Conservation (phyloP, 2,113 vertebrate species). For the Aegithalos caudatus region DNA sequence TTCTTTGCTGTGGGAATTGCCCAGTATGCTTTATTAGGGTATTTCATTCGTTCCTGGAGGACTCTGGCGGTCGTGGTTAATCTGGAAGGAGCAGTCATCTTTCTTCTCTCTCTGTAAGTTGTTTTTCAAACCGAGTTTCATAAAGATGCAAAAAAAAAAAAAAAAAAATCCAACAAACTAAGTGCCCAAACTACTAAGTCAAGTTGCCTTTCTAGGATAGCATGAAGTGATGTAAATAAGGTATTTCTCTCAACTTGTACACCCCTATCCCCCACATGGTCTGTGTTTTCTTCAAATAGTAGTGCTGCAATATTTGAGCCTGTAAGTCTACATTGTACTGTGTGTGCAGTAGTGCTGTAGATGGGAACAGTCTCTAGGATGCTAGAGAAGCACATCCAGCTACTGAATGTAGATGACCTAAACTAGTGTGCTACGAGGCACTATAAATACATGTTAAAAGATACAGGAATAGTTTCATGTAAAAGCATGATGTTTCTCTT, state of each 20-base stretch:
- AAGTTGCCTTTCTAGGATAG: neutral
- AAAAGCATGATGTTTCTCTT: neutral
- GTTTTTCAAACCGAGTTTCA: neutral
- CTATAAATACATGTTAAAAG: neutral
- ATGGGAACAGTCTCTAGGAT: neutral
- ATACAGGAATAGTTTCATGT: neutral
- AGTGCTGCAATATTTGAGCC: neutral
- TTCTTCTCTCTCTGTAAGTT: slow-evolving; percentile 81
- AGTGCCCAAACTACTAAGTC: neutral
- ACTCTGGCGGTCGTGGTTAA: slow-evolving; percentile 77
- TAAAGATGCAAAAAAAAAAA: neutral
- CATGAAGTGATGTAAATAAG: neutral
- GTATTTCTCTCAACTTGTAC: neutral
- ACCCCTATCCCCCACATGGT: accelerated
- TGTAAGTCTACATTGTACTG: neutral
- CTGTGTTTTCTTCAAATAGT: neutral
- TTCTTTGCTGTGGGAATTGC: slow-evolving; percentile 83
- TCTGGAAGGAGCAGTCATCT: slow-evolving; percentile 74
- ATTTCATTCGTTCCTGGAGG: slow-evolving; percentile 81
- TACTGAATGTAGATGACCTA: neutral
- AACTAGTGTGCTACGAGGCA: neutral
- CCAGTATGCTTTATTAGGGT: slow-evolving; percentile 78
- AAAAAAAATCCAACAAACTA: neutral
- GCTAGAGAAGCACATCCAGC: neutral
- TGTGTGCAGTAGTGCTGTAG: neutral